A percentile compares a stretch with the other conserved stretches of the same genome.
Evolutionary conservation across 2,888 invertebrate genomes (phyloP).

Genomic region (Phyllotreta cruciferae): DNA sequence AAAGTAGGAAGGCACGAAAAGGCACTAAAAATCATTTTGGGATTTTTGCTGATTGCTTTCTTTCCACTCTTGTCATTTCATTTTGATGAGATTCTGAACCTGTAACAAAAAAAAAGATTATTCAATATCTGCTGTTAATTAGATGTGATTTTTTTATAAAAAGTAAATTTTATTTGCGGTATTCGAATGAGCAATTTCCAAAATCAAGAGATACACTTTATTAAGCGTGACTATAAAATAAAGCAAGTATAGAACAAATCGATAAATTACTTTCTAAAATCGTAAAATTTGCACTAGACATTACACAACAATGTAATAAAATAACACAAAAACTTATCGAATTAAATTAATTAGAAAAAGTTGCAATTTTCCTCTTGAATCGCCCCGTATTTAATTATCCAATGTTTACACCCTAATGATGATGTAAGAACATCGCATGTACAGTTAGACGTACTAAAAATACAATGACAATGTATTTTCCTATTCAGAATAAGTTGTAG

Average conservation of each 20-base stretch:
- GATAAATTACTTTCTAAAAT: conserved; percentile 20
- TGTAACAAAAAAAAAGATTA: conserved; percentile 39
- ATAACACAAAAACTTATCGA: neutral
- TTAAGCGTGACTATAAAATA: conserved; percentile 15
- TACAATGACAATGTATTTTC: neutral
- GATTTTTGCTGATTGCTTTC: conserved; percentile 26
- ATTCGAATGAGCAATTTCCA: too few species aligned
- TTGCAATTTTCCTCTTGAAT: conserved; percentile 1
- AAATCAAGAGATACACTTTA: conserved; percentile 3
- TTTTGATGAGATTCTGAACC: conserved; percentile 43
- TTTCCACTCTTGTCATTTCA: conserved; percentile 39
- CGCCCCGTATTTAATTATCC: too few species aligned
- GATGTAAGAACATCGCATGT: too few species aligned
- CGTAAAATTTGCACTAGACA: neutral
- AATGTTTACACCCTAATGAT: too few species aligned
- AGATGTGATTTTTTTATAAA: neutral
- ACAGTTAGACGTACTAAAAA: conserved; percentile 25
- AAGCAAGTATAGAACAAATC: conserved; percentile 4
- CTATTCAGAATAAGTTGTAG: neutral
- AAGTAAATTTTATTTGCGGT: neutral
- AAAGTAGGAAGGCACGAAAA: conserved; percentile 44
- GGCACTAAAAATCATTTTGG: conserved; percentile 45
- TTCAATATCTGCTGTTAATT: neutral
- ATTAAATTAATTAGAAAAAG: neutral
- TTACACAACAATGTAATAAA: neutral